Evolutionary conservation across 2,113 vertebrate genomes (phyloP).

Genomic region (Archilochus colubris): DNA sequence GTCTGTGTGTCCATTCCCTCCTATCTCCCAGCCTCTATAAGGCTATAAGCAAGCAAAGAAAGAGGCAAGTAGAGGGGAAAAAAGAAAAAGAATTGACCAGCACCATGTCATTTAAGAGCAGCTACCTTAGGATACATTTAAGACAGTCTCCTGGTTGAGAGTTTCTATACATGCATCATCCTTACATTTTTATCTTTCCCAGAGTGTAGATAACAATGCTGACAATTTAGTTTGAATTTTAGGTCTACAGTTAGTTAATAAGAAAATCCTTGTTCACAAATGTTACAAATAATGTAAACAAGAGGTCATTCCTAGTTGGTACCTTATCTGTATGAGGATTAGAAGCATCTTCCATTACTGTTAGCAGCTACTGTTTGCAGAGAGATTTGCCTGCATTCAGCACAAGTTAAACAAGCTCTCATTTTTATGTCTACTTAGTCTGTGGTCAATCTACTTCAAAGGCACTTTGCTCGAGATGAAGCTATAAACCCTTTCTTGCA

Average conservation of each 20-base stretch:
- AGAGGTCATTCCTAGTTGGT: not conserved
- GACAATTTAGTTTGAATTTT: not conserved
- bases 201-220: not conserved
- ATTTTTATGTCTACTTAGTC: not conserved
- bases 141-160: not conserved
- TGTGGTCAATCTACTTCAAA: not conserved
- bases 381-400: constrained; percentile 1
- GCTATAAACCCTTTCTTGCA: not conserved
- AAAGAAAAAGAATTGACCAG: not conserved
- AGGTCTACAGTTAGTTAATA: not conserved
- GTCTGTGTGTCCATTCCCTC: not conserved
- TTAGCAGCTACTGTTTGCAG: not conserved
- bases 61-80: not conserved
- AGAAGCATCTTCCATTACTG: constrained; percentile 19
- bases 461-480: constrained; percentile 21
- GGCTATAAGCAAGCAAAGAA: not conserved
- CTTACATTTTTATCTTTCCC: not conserved
- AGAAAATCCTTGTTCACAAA: not conserved
- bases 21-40: not conserved
- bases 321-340: not conserved
- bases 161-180: not conserved
- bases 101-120: not conserved
- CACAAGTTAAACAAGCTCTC: constrained; percentile 11
- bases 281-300: constrained; percentile 3
- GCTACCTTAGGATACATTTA: not conserved